phyloP scores from a whole-genome alignment of 1,140 invertebrate species.

The Drosophila quadrilineata region DNA sequence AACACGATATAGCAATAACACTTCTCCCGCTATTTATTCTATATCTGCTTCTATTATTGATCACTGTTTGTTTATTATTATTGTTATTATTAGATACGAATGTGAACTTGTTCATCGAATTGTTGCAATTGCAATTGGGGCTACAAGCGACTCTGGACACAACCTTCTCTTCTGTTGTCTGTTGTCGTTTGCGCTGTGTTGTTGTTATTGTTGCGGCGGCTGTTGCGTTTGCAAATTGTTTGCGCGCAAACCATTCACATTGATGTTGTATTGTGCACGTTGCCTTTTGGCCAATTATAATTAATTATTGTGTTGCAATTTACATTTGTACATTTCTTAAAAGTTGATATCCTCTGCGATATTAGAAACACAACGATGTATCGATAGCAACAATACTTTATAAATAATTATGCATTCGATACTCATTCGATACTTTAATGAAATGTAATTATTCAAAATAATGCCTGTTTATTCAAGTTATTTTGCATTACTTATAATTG shows the following conservation, averaged over 20 bases:
- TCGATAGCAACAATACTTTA: conserved; percentile 30
- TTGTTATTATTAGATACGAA: conserved; percentile 39
- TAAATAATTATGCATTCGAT: conserved; percentile 3
- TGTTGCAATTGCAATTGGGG: conserved; percentile 70
- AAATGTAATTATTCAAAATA: too few species aligned
- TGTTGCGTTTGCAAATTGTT: conserved; percentile 45
- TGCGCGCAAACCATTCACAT: conserved; percentile 51
- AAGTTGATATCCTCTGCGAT: conserved; percentile 63
- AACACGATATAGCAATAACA: conserved; percentile 42
- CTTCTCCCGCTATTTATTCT: conserved; percentile 43
- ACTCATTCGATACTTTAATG: conserved; percentile 6
- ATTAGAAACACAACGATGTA: conserved; percentile 32
- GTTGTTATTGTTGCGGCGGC: conserved; percentile 51
- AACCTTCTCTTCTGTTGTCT: conserved; percentile 39
- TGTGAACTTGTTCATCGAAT: conserved; percentile 56
- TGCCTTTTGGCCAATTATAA: conserved; percentile 58
- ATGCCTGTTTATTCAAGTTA: too few species aligned
- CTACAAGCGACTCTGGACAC: conserved; percentile 18
- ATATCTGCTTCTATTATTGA: conserved; percentile 18
- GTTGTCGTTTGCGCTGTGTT: conserved; percentile 46
- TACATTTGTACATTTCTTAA: conserved; percentile 72
- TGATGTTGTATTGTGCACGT: conserved; percentile 47
- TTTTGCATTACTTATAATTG: too few species aligned
- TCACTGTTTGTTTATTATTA: conserved; percentile 31
- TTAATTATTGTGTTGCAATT: conserved; percentile 50